Evolutionary conservation across 2,113 vertebrate genomes (phyloP).

Genomic region (Gavialis gangeticus): DNA sequence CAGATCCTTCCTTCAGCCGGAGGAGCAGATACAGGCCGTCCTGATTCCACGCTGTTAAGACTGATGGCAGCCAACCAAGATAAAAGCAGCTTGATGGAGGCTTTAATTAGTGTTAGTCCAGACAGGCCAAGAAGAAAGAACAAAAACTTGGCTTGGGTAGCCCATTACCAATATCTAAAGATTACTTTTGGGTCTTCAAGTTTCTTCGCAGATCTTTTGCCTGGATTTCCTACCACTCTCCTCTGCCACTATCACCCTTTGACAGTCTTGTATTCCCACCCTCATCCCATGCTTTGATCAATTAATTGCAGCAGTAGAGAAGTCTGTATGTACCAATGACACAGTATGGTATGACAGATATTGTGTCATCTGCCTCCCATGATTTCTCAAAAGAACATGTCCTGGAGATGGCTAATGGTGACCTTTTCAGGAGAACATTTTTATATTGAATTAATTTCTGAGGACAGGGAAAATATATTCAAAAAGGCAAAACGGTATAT

Average conservation of each 20-base stretch:
- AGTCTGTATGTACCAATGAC: not conserved
- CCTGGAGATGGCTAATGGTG: not conserved
- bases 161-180: too few species aligned
- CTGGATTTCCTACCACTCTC: not conserved
- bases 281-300: accelerated
- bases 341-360: not conserved
- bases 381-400: not conserved
- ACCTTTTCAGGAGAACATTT: not conserved
- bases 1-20: too few species aligned
- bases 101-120: too few species aligned
- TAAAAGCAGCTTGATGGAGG: too few species aligned
- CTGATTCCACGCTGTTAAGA: too few species aligned
- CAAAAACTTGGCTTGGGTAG: too few species aligned
- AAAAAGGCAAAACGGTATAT: not conserved
- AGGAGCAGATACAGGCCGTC: too few species aligned
- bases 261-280: not conserved
- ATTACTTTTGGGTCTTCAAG: too few species aligned
- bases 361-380: accelerated
- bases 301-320: not conserved
- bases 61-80: too few species aligned
- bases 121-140: too few species aligned
- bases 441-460: not conserved
- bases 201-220: too few species aligned
- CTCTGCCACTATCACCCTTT: not conserved
- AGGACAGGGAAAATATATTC: not conserved